Conservation (phyloP, 2,113 vertebrate species). For the Suncus etruscus region DNA sequence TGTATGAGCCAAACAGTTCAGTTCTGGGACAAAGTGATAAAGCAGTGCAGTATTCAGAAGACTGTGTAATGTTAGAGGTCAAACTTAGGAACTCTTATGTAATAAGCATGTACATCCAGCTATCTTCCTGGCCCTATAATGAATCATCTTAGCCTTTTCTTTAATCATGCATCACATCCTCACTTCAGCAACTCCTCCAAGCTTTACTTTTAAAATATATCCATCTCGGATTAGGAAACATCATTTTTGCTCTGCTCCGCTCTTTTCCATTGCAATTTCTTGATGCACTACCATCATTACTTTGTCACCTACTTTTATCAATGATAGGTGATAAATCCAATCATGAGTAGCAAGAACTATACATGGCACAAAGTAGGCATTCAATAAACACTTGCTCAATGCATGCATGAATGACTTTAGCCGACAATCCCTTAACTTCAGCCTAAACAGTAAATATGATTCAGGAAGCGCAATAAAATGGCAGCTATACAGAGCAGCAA, state of each 20-base stretch:
- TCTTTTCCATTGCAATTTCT: neutral
- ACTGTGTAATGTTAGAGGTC: too few relatives aligned
- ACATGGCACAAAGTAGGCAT: neutral
- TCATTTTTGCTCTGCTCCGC: neutral
- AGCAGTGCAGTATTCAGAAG: too few relatives aligned
- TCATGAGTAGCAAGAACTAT: neutral
- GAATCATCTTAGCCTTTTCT: constrained; percentile 47
- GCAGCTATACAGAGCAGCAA: neutral
- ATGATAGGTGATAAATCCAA: neutral
- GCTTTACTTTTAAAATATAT: constrained; percentile 8
- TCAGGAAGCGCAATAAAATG: neutral
- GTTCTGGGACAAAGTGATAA: too few relatives aligned
- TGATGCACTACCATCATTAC: neutral
- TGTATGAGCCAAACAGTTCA: too few relatives aligned
- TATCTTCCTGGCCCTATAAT: neutral
- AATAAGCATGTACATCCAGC: too few relatives aligned
- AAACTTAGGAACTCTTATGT: too few relatives aligned
- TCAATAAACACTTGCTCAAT: neutral
- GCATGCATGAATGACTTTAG: neutral
- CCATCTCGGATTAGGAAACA: neutral
- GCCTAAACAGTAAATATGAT: constrained; percentile 5
- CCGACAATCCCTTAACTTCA: neutral
- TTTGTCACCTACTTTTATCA: constrained; percentile 8
- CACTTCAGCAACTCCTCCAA: constrained; percentile 14
- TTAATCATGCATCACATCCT: neutral